Conservation (phyloP, 2,797 vertebrate species). For the Epinephelus awoara region DNA sequence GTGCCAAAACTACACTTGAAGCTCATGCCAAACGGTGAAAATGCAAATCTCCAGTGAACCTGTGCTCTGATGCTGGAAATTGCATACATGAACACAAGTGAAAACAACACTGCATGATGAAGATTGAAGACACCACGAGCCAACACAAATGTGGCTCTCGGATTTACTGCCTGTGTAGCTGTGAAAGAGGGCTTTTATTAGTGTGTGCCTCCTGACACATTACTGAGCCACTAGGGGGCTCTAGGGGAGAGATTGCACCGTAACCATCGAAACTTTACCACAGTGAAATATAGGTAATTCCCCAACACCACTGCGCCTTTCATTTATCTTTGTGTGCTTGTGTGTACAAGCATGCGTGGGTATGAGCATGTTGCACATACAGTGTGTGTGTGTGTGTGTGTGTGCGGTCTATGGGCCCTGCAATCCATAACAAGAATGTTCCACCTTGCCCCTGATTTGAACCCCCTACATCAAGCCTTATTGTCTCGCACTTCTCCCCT, state of each 20-base stretch:
- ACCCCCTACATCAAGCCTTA: slow-evolving; percentile 73
- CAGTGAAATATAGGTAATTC: slow-evolving; percentile 51
- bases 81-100: slow-evolving; percentile 17
- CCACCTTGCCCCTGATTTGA: slow-evolving; percentile 72
- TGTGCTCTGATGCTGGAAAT: slow-evolving; percentile 17
- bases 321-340: slow-evolving; percentile 42
- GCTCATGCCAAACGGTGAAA: slow-evolving; percentile 13
- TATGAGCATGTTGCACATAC: slow-evolving; percentile 24
- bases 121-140: slow-evolving; percentile 26
- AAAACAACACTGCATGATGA: slow-evolving; percentile 31
- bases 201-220: slow-evolving; percentile 49
- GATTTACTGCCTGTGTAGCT: slow-evolving; percentile 42
- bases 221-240: slow-evolving; percentile 61
- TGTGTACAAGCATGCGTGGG: slow-evolving; percentile 18
- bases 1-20: slow-evolving; percentile 2
- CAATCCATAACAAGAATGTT: slow-evolving; percentile 67
- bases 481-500: slow-evolving; percentile 46
- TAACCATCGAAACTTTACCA: slow-evolving; percentile 48
- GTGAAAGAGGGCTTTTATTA: slow-evolving; percentile 51
- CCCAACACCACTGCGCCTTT: slow-evolving; percentile 12
- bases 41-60: slow-evolving; percentile 42
- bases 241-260: slow-evolving; percentile 44
- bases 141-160: slow-evolving; percentile 35
- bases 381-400: slow-evolving; percentile 6
- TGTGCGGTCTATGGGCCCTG: slow-evolving; percentile 22